Evolutionary conservation across 1,140 invertebrate genomes (phyloP).

Genomic region (Limonius californicus): DNA sequence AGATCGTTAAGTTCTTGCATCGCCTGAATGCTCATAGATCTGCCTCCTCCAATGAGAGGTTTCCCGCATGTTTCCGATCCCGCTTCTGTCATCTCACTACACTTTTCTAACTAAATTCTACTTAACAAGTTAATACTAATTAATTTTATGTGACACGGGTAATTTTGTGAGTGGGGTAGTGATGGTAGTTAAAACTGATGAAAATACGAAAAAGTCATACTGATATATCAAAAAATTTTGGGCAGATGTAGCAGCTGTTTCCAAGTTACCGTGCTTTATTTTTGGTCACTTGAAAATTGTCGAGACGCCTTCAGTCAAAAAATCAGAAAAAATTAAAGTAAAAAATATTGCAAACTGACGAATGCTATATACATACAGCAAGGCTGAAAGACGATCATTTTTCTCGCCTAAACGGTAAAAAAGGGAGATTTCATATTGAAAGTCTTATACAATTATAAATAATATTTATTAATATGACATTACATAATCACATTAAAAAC

Average conservation of each 20-base stretch:
- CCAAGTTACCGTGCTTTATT: not conserved
- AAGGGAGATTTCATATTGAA: too few relatives aligned
- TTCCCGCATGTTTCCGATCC: not conserved
- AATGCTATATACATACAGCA: too few relatives aligned
- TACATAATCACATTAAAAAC: too few relatives aligned
- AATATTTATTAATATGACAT: too few relatives aligned
- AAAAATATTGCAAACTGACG: too few relatives aligned
- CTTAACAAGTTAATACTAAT: constrained; percentile 22
- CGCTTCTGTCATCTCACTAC: not conserved
- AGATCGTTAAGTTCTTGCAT: constrained; percentile 76
- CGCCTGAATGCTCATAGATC: constrained; percentile 66
- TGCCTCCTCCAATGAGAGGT: constrained; percentile 30
- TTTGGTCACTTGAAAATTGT: too few relatives aligned
- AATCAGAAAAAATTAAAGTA: too few relatives aligned
- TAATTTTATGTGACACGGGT: constrained; percentile 8
- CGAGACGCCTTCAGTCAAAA: too few relatives aligned
- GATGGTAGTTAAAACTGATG: constrained; percentile 2
- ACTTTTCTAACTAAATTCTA: not conserved
- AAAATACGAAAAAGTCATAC: constrained; percentile 11
- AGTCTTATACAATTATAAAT: too few relatives aligned
- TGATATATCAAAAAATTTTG: constrained; percentile 1
- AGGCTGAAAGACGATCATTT: too few relatives aligned
- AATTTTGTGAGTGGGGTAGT: constrained; percentile 3
- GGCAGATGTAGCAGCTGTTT: not conserved
- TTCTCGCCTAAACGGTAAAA: too few relatives aligned